Evolutionary conservation across 2,797 vertebrate species (phyloP), one percentile per base, ranked within the genome.

Genomic region (Enteromius unitaeniatus): DNA sequence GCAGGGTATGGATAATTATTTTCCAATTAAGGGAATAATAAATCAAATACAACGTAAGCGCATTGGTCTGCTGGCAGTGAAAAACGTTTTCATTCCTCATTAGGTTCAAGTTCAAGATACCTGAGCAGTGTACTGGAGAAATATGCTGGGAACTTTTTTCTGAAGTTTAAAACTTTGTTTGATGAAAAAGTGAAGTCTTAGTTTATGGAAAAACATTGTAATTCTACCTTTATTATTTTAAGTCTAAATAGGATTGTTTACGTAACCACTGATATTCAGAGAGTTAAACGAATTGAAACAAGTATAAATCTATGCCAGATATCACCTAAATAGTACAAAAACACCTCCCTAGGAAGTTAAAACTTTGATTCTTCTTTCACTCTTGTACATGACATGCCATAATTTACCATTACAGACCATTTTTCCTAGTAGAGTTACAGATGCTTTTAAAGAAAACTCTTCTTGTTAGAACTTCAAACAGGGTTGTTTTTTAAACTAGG

Each of bases 401-500:
- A 62, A 65, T 76, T 53, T 75, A 75, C 31, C 42, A 42, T 51
- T 51, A 67, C 45, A 65, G 28, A 80, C 5, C 64, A 5, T 31
- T 65, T 74, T 65, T 75, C 67, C 23, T 47, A 3, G 17, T 23
- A 58, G 51, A 70, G 34, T 42, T 80, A 14, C n/a, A 23, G 3
- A 70, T 21, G 51, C 23, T 47, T 58, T 81, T 14, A 42, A 53
- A 74, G 45, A 17, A 51, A 49, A 75, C 19, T 64, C 31, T 11
- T 78, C 40, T 21, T 45, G 37, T 21, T 60, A 64, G 55, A 82
- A 37, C 58, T 21, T 83, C 62, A 83, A 40, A 67, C 55, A 17
- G 31, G 40, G 31, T 31, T 60, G 40, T 62, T 81, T 73, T 73
- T 60, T 19, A 81, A 81, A 55, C 64, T 80, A 34, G 5, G n/a